A percentile compares a stretch with the other conserved stretches of the same genome.
Conservation (phyloP, 2,888 invertebrate species). For the Caenorhabditis sp. region DNA sequence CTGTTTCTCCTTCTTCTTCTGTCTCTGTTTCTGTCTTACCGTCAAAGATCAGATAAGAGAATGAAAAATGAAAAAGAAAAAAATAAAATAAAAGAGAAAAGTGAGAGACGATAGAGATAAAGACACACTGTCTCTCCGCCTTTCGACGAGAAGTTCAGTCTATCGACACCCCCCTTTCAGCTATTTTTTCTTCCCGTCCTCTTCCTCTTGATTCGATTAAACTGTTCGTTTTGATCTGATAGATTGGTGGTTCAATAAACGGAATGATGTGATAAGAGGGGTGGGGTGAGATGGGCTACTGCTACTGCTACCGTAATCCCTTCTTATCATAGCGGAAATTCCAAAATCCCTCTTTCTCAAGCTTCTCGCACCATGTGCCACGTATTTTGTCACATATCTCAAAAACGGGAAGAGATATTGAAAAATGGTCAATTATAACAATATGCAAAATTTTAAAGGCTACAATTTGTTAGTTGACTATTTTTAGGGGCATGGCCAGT, state of each 20-base stretch:
- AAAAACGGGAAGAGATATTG: too few species aligned
- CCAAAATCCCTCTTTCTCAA: too few species aligned
- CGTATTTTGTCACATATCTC: too few species aligned
- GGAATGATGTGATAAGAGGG: not conserved
- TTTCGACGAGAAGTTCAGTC: not conserved
- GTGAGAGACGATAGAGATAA: not conserved
- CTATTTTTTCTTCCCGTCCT: not conserved
- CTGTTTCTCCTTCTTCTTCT: constrained; percentile 21
- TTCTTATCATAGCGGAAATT: not conserved
- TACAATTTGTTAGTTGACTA: too few species aligned
- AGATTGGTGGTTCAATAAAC: not conserved
- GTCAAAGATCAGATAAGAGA: constrained; percentile 43
- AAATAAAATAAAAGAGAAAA: not conserved
- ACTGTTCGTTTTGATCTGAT: not conserved
- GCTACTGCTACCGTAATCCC: not conserved
- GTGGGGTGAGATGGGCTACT: not conserved
- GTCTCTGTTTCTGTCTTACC: constrained; percentile 14
- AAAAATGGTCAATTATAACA: too few species aligned
- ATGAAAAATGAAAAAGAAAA: constrained; percentile 11
- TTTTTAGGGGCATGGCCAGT: too few species aligned
- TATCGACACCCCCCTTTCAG: not conserved
- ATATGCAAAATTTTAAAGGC: too few species aligned
- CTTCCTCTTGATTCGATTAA: constrained; percentile 1
- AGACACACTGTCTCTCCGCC: too few species aligned
- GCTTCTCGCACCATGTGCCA: not conserved